Conservation (phyloP, 2,888 invertebrate genomes). For the Strigamia transsilvanica region DNA sequence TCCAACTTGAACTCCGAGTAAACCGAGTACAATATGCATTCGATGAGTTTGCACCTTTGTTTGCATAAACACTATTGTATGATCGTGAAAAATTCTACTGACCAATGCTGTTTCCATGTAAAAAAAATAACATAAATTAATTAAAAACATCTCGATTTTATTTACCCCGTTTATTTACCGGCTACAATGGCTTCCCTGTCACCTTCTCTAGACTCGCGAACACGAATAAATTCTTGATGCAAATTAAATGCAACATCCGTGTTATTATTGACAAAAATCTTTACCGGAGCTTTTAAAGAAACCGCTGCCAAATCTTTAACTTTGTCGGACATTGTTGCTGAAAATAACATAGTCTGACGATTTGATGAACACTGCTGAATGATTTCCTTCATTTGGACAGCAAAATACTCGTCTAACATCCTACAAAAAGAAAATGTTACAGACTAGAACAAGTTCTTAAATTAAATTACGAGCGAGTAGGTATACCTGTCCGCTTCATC, state of each 20-base stretch:
- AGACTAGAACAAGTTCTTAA: not conserved
- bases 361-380: slow-evolving; percentile 89
- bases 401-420: slow-evolving; percentile 98
- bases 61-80: slow-evolving; percentile 94
- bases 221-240: slow-evolving; percentile 94
- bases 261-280: slow-evolving; percentile 94
- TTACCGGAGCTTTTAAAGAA: slow-evolving; percentile 89
- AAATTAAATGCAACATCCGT: slow-evolving; percentile 95
- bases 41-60: slow-evolving; percentile 96
- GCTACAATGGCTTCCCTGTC: slow-evolving; percentile 90
- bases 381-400: slow-evolving; percentile 98
- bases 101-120: slow-evolving; percentile 71
- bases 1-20: slow-evolving; percentile 85
- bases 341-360: slow-evolving; percentile 96
- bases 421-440: slow-evolving; percentile 60
- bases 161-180: slow-evolving; percentile 28
- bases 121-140: not conserved
- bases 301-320: slow-evolving; percentile 89
- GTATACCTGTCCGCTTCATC: slow-evolving; percentile 77
- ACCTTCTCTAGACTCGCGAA: slow-evolving; percentile 85
- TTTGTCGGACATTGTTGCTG: slow-evolving; percentile 98
- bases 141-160: not conserved
- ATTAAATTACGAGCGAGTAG: not conserved
- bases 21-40: slow-evolving; percentile 87
- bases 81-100: slow-evolving; percentile 87